A percentile compares a stretch with the other conserved stretches of the same genome.
These are phyloP conservation scores for Connochaetes taurinus DNA, from an alignment of 2,113 vertebrate genomes.

Conservation along the genomic window DNA sequence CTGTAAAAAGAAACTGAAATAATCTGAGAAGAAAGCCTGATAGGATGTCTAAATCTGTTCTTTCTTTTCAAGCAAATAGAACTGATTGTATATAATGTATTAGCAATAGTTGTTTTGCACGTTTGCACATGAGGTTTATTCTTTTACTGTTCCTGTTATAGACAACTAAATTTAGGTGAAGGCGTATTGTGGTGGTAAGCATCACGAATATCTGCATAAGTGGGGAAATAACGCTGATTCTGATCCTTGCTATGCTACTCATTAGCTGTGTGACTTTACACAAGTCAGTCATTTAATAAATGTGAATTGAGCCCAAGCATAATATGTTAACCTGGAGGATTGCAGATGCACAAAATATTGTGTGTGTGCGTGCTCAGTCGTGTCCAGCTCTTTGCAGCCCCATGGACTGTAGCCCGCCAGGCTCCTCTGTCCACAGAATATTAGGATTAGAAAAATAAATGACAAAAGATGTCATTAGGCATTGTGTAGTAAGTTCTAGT, in stretches of 20 bases:
- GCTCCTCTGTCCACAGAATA: neutral
- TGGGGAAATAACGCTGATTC: neutral
- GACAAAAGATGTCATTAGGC: neutral
- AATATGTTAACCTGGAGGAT: neutral
- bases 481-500: neutral
- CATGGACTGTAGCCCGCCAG: neutral
- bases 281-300: neutral
- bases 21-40: neutral
- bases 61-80: neutral
- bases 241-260: neutral
- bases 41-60: neutral
- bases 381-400: neutral
- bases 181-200: neutral
- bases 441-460: neutral
- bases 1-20: neutral
- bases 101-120: neutral
- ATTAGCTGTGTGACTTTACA: neutral
- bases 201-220: neutral
- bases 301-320: neutral
- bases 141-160: neutral
- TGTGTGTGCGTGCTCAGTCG: neutral
- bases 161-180: neutral
- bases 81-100: neutral
- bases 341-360: neutral
- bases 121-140: neutral